phyloP scores from a whole-genome alignment of 2,888 invertebrate genomes.

The Synergus umbraculus region DNA sequence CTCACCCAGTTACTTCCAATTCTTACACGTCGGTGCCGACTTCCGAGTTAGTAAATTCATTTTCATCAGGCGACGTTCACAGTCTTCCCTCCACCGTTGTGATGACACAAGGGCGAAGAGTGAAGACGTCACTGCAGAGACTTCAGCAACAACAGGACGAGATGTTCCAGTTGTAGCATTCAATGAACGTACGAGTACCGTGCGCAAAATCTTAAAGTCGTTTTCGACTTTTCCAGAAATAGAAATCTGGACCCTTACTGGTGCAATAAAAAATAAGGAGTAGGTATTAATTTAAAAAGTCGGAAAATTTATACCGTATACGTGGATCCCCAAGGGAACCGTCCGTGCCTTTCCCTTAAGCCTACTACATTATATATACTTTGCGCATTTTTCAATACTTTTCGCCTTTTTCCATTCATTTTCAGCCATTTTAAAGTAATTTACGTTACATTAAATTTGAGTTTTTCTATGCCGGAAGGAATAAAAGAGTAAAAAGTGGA shows the following conservation, averaged over 20 bases:
- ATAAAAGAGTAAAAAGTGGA: not conserved
- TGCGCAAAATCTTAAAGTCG: conserved; percentile 41
- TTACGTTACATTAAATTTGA: not conserved
- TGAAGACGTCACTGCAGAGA: conserved; percentile 88
- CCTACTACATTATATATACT: not conserved
- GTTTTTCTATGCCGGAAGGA: not conserved
- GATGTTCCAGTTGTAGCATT: conserved; percentile 93
- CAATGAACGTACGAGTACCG: conserved; percentile 45
- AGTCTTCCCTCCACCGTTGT: conserved; percentile 80
- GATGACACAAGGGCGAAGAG: conserved; percentile 88
- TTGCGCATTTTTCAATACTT: not conserved
- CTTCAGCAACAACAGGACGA: conserved; percentile 92
- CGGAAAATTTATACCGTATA: conserved; percentile 6
- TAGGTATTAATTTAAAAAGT: conserved; percentile 18
- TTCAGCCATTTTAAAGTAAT: not conserved
- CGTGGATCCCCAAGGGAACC: conserved; percentile 34
- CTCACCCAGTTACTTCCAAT: conserved; percentile 77
- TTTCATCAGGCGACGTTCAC: conserved; percentile 79
- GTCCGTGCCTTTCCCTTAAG: conserved; percentile 39
- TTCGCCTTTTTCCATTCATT: not conserved
- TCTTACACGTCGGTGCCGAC: conserved; percentile 76
- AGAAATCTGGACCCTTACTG: conserved; percentile 1
- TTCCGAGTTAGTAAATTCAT: conserved; percentile 74
- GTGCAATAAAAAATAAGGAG: conserved; percentile 22
- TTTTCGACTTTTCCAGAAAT: conserved; percentile 10